Evolutionary conservation across 2,113 vertebrate genomes (phyloP).

Genomic region (Bettongia penicillata): DNA sequence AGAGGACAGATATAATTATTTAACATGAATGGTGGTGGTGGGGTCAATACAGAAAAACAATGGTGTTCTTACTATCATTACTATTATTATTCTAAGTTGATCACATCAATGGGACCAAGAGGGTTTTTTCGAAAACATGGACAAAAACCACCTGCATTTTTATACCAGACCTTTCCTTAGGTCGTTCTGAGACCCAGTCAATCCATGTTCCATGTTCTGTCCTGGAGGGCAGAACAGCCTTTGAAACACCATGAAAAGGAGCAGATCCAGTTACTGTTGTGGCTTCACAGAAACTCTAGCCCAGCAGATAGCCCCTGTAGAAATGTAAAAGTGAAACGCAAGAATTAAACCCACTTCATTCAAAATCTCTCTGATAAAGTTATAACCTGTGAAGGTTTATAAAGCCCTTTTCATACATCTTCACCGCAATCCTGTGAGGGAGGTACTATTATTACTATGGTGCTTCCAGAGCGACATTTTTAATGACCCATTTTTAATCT

Average conservation of each 20-base stretch:
- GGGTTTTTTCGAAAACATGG: neutral
- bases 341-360: neutral
- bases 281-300: slow-evolving; percentile 82
- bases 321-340: slow-evolving; percentile 61
- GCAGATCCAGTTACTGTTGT: slow-evolving; percentile 62
- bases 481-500: neutral
- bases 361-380: neutral
- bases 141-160: neutral
- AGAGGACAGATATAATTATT: slow-evolving; percentile 46
- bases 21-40: neutral
- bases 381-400: neutral
- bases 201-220: neutral
- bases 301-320: slow-evolving; percentile 96
- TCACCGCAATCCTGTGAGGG: neutral
- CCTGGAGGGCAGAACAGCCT: slow-evolving; percentile 42
- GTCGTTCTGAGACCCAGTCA: neutral
- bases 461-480: neutral
- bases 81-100: slow-evolving; percentile 43
- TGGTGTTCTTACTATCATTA: neutral
- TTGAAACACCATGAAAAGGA: slow-evolving; percentile 69
- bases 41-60: slow-evolving; percentile 9
- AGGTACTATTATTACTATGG: neutral
- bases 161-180: neutral
- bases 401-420: neutral
- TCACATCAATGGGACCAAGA: slow-evolving; percentile 26